phyloP scores from a whole-genome alignment of 1,140 invertebrate genomes.

The Intoshia linei region DNA sequence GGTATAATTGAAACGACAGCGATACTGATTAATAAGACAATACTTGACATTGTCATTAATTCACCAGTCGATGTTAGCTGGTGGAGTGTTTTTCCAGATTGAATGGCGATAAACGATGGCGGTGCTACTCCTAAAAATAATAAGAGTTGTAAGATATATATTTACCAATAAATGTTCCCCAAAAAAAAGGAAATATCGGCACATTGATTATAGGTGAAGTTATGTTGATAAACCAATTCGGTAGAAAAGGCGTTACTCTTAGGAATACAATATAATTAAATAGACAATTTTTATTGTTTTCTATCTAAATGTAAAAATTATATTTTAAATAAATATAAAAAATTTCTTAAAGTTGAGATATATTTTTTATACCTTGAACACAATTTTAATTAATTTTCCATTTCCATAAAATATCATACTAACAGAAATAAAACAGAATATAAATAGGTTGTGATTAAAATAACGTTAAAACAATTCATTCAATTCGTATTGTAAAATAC shows the following conservation, averaged over 20 bases:
- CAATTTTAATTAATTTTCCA: no score
- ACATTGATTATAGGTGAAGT: conserved; percentile 78
- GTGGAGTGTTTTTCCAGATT: conserved; percentile 74
- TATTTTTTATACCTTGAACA: no score
- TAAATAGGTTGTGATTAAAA: no score
- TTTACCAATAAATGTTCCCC: conserved; percentile 50
- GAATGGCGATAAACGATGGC: conserved; percentile 77
- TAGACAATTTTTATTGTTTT: conserved; percentile 49
- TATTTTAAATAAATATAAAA: no score
- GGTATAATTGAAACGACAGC: conserved; percentile 52
- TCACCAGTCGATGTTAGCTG: conserved; percentile 55
- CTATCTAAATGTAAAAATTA: conserved; percentile 27
- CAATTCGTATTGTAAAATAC: no score
- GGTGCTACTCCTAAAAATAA: conserved; percentile 49
- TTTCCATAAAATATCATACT: no score
- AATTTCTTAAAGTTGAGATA: no score
- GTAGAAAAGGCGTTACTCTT: conserved; percentile 73
- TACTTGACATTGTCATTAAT: conserved; percentile 52
- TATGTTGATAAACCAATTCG: conserved; percentile 99
- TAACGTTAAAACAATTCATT: no score
- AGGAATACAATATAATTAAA: conserved; percentile 87
- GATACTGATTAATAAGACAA: conserved; percentile 39
- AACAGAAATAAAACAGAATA: no score
- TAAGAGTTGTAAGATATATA: background rate
- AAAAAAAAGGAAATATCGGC: conserved; percentile 52